These are phyloP conservation scores for Notoglanidium macrostoma DNA, from an alignment of 2,797 vertebrate genomes.

Conservation along the genomic window DNA sequence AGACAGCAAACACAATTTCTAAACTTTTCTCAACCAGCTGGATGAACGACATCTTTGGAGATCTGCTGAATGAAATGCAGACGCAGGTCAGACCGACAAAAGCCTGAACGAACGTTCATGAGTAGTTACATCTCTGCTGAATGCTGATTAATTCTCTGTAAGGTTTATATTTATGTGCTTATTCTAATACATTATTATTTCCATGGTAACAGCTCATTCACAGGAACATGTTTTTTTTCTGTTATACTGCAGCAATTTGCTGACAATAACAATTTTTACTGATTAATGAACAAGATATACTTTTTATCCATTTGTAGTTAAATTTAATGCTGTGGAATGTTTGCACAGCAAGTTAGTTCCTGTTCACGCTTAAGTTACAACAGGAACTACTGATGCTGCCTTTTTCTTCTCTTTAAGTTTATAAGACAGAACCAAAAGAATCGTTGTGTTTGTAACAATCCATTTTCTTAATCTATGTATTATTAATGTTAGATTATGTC, in stretches of 20 bases:
- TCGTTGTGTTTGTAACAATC: not conserved
- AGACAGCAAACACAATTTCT: conserved; percentile 56
- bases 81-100: conserved; percentile 63
- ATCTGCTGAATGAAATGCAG: conserved; percentile 58
- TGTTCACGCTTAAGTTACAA: not conserved
- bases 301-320: not conserved
- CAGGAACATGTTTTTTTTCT: too few relatives aligned
- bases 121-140: not conserved
- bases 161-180: not conserved
- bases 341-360: not conserved
- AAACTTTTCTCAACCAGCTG: conserved; percentile 61
- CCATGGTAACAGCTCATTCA: not conserved
- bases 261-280: not conserved
- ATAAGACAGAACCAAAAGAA: not conserved
- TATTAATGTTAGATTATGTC: not conserved
- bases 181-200: not conserved
- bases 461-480: not conserved
- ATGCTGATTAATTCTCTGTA: not conserved
- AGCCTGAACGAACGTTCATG: not conserved
- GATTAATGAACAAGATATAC: not conserved
- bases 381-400: not conserved
- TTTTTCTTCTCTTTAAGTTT: not conserved
- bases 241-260: too few relatives aligned
- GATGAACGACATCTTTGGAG: conserved; percentile 56
- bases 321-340: not conserved